Conservation (phyloP, 2,113 vertebrate genomes). For the Athene cunicularia region DNA sequence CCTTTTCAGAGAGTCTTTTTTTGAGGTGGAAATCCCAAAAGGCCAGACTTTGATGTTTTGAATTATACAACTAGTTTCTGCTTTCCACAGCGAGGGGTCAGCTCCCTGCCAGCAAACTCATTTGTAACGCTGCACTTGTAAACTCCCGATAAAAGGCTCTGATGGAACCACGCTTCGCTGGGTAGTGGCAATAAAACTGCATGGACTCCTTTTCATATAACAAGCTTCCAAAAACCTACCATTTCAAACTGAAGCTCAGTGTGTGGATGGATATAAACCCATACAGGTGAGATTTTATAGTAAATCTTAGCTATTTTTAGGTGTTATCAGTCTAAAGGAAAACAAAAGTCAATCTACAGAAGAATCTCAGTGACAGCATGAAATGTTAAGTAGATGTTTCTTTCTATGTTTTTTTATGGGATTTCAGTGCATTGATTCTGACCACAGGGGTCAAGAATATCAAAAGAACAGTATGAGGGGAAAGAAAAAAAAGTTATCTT, state of each 20-base stretch:
- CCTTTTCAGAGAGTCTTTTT: background rate
- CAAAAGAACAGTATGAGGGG: slow-evolving; percentile 6
- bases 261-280: background rate
- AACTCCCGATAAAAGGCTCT: slow-evolving; percentile 31
- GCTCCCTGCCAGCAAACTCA: slow-evolving; percentile 44
- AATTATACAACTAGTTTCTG: slow-evolving; percentile 27
- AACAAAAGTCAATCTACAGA: background rate
- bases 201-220: background rate
- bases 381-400: background rate
- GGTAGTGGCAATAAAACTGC: background rate
- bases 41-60: background rate
- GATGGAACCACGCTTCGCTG: background rate
- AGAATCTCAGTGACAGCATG: background rate
- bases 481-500: background rate
- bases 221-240: background rate
- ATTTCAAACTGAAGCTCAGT: background rate
- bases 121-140: slow-evolving; percentile 49
- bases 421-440: slow-evolving; percentile 3
- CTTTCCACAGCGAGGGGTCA: slow-evolving; percentile 25
- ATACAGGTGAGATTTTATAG: background rate
- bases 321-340: background rate
- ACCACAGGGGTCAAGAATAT: slow-evolving; percentile 8
- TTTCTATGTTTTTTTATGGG: background rate
- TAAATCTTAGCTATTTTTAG: background rate
- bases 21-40: background rate